Percentiles rank a stretch among this genome's conserved stretches.
These are phyloP conservation scores for Scaptomyza hsui DNA, from an alignment of 1,140 invertebrate genomes.

Conservation along the genomic window DNA sequence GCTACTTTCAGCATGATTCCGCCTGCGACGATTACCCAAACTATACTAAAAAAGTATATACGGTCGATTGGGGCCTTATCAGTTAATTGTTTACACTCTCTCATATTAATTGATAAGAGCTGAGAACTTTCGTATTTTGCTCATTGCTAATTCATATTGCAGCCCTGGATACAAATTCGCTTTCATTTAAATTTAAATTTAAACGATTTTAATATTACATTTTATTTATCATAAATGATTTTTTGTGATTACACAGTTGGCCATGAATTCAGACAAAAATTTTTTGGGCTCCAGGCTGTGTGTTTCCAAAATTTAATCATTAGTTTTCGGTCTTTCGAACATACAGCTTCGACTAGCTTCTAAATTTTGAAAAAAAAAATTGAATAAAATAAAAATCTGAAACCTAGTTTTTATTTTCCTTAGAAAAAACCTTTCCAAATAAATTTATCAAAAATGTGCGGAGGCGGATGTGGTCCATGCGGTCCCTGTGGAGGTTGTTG, in stretches of 20 bases:
- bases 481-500: conserved; percentile 36
- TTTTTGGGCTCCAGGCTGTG: background rate
- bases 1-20: conserved; percentile 66
- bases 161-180: background rate
- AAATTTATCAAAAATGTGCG: conserved; percentile 31
- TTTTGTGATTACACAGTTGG: background rate
- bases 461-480: conserved; percentile 35
- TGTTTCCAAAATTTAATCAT: conserved; percentile 26
- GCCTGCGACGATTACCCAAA: conserved; percentile 8
- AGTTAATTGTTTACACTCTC: background rate
- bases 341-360: conserved; percentile 58
- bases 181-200: background rate
- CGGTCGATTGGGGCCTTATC: background rate
- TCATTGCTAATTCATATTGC: background rate
- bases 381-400: background rate
- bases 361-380: conserved; percentile 68
- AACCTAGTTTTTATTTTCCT: conserved; percentile 1
- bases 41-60: background rate
- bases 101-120: background rate
- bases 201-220: too few relatives aligned
- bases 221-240: background rate
- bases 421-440: conserved; percentile 36
- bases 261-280: conserved; percentile 5
- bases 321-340: conserved; percentile 50
- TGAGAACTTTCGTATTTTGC: background rate